Evolutionary conservation across 1,140 invertebrate genomes (phyloP).

Genomic region (Caenorhabditis brenneri): DNA sequence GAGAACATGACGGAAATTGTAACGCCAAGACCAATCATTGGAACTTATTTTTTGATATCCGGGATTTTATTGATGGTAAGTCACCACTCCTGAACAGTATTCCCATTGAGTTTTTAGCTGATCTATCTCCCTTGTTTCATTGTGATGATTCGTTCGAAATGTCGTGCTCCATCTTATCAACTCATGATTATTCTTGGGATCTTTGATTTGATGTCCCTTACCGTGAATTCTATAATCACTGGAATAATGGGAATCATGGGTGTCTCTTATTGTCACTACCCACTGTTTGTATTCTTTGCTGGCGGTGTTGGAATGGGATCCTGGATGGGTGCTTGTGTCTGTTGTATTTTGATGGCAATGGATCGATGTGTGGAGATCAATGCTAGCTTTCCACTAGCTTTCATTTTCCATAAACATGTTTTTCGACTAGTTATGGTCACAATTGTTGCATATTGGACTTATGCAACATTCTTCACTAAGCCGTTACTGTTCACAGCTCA

Average conservation of each 20-base stretch:
- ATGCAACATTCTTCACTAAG: background rate
- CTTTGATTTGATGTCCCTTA: constrained; percentile 15
- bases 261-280: constrained; percentile 1
- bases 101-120: constrained; percentile 75
- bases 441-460: background rate
- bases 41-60: background rate
- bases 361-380: constrained; percentile 26
- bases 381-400: background rate
- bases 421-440: background rate
- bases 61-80: background rate
- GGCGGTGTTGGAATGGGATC: background rate
- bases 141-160: background rate
- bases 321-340: background rate
- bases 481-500: background rate
- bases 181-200: constrained; percentile 26
- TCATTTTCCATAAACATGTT: background rate
- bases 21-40: background rate
- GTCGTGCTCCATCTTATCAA: constrained; percentile 14
- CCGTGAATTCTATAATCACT: background rate
- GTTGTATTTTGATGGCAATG: background rate
- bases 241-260: constrained; percentile 12
- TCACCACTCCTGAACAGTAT: background rate
- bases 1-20: background rate
- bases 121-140: constrained; percentile 76
- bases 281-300: background rate